Evolutionary conservation across 2,113 vertebrate genomes (phyloP).

Genomic region (Trichomycterus rosablanca): DNA sequence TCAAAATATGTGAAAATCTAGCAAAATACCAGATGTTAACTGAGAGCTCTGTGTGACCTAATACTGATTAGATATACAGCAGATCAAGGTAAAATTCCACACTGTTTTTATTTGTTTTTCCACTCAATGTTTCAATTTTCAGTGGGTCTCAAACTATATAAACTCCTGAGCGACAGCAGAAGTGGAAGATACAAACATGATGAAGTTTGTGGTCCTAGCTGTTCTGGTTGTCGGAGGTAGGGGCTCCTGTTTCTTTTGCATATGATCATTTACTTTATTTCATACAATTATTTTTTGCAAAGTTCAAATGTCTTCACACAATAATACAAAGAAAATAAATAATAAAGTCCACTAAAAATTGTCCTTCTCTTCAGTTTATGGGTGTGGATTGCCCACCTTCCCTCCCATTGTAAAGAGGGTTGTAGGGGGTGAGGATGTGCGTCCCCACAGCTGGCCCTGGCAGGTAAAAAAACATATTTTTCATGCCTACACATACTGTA

Average conservation of each 20-base stretch:
- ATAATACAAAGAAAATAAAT: too few relatives aligned
- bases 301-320: too few relatives aligned
- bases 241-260: constrained; percentile 13
- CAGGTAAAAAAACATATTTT: constrained; percentile 57
- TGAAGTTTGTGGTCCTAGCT: constrained; percentile 66
- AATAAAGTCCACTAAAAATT: too few relatives aligned
- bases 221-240: constrained; percentile 67
- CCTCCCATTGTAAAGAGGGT: constrained; percentile 59
- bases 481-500: too few relatives aligned
- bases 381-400: constrained; percentile 62
- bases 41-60: background rate
- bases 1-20: constrained; percentile 1
- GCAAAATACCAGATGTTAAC: background rate
- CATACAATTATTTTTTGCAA: too few relatives aligned
- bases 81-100: constrained; percentile 13
- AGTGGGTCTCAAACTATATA: constrained; percentile 52
- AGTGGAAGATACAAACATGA: constrained; percentile 47
- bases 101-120: constrained; percentile 31
- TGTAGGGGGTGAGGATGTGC: constrained; percentile 66
- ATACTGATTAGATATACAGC: constrained; percentile 13
- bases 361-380: constrained; percentile 65
- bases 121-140: constrained; percentile 24
- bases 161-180: background rate
- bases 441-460: constrained; percentile 72
- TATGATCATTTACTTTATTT: too few relatives aligned